phyloP scores from a whole-genome alignment of 2,888 invertebrate genomes.

The Cryptus viduatorius region DNA sequence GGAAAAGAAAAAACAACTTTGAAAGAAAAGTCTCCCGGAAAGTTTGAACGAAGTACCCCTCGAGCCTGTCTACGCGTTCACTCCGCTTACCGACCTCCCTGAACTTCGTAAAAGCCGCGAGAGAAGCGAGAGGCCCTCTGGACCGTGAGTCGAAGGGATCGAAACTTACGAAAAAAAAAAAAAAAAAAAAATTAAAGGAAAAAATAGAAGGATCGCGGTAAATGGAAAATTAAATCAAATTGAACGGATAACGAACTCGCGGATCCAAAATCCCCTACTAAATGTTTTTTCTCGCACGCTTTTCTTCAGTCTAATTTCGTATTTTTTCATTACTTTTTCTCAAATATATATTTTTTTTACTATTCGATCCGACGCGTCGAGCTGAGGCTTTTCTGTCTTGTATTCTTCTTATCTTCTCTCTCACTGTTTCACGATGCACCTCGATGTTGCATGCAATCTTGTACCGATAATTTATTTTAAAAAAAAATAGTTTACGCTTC shows the following conservation, averaged over 20 bases:
- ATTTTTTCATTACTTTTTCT: constrained; percentile 31
- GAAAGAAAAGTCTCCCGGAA: constrained; percentile 20
- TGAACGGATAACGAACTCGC: background rate
- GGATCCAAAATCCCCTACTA: background rate
- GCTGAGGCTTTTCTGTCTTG: constrained; percentile 18
- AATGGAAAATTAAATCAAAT: background rate
- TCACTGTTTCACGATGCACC: constrained; percentile 56
- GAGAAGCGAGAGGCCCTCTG: background rate
- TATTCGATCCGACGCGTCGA: background rate
- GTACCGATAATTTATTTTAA: background rate
- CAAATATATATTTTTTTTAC: constrained; percentile 11
- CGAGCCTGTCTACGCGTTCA: constrained; percentile 10
- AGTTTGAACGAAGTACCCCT: constrained; percentile 15
- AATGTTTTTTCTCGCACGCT: constrained; percentile 20
- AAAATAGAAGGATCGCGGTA: background rate
- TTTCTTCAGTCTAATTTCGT: constrained; percentile 28
- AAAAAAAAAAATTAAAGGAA: background rate
- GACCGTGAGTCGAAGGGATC: constrained; percentile 5
- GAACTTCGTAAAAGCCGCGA: constrained; percentile 29
- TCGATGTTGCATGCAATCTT: constrained; percentile 59
- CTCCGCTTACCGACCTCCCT: constrained; percentile 9
- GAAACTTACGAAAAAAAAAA: background rate
- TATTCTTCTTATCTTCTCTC: constrained; percentile 45
- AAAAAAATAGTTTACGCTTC: constrained; percentile 12
- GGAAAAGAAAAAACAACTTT: constrained; percentile 18